Base-by-base conservation (phyloP, 2,888 invertebrate species). In the Theristus sp. region DNA sequence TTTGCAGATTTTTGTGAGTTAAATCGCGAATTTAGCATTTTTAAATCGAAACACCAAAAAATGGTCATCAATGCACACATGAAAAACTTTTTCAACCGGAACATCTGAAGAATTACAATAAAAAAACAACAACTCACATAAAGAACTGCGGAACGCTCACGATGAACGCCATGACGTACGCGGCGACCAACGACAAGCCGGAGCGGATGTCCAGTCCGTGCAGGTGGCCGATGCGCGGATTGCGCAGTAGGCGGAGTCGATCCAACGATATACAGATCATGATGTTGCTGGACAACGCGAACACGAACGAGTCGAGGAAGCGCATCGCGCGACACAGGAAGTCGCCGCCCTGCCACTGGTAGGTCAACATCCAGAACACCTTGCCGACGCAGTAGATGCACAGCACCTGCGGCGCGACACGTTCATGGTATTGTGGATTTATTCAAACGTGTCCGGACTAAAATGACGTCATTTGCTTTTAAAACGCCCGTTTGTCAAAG, bases 311-410 rank as follows among this genome's bases (percentile, higher is more conserved):
- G n/a, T 52, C 52, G 17, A 25, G 3, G 52, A 52, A 52, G 24
- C 55, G 26, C 25, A 60, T 30, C 24, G 58, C 3, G 25, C 26
- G 31, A 46, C 62, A 62, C 46, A 62, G 17, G 20, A 31, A 30
- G 1, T 20, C 57, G 25, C 62, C 61, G 3, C 57, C 62, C 1
- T 53, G 57, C 62, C 62, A 62, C 22, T 52, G 13, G 29, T 59
- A 62, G 17, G 62, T 62, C 13, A 58, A n/a, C 27, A 58, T 46
- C 62, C 62, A 62, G 57, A 49, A 57, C 31, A 62, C 25, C n/a
- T 57, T 25, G n/a, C 62, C 56, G 26, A 54, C 22, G n/a, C 52
- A 26, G 28, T 58, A 62, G 53, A 60, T 22, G 56, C 61, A 60
- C n/a, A 62, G 24, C 20, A 62, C 57, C 52, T 52, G 52, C 46